Conservation (phyloP, 2,113 vertebrate genomes). For the Percopsis transmontana region DNA sequence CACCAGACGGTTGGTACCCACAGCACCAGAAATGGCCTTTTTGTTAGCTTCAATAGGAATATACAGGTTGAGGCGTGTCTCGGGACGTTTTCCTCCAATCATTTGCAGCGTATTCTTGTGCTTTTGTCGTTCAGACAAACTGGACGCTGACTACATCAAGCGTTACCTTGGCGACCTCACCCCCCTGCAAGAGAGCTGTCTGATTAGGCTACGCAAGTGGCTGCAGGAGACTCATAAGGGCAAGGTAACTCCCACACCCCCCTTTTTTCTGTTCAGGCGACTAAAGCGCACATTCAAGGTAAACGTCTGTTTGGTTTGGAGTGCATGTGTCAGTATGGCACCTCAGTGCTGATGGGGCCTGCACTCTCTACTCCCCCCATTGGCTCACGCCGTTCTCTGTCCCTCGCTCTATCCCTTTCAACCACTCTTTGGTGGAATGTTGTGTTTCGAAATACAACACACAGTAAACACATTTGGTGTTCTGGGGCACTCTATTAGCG, state of each 20-base stretch:
- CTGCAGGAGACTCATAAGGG: constrained; percentile 96
- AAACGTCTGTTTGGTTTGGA: background rate
- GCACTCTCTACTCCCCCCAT: too few relatives aligned
- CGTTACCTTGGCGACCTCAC: constrained; percentile 94
- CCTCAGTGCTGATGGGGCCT: too few relatives aligned
- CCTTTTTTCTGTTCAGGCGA: too few relatives aligned
- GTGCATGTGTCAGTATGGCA: too few relatives aligned
- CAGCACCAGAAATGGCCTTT: background rate
- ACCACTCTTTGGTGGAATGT: too few relatives aligned
- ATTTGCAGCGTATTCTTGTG: background rate
- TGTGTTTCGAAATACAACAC: too few relatives aligned
- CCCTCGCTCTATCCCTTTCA: too few relatives aligned
- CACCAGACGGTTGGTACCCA: constrained; percentile 81
- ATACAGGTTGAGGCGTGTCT: too few relatives aligned
- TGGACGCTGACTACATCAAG: constrained; percentile 96
- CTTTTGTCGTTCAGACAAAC: constrained; percentile 81
- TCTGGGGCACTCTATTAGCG: too few relatives aligned
- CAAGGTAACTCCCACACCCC: constrained; percentile 79
- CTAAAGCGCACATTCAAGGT: background rate
- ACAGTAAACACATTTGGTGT: too few relatives aligned
- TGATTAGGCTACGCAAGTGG: constrained; percentile 93
- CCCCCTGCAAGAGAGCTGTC: constrained; percentile 94
- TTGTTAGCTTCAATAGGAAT: too few relatives aligned
- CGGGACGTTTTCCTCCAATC: background rate
- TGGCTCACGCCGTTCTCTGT: too few relatives aligned